A percentile compares a stretch with the other conserved stretches of the same genome.
phyloP scores from a whole-genome alignment of 1,140 invertebrate genomes.

The Helicoverpa zea region DNA sequence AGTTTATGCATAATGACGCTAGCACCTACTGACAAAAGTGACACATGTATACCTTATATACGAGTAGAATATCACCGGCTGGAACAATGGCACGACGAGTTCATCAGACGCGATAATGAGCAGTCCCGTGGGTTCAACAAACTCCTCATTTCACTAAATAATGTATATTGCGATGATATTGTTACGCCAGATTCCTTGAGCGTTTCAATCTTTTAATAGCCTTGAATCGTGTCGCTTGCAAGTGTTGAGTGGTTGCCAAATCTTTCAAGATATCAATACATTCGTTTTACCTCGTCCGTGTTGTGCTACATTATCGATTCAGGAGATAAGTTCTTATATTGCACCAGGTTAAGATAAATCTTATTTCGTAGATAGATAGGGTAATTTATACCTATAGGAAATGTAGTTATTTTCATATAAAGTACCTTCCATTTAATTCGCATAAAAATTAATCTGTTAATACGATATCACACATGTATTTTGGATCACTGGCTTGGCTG shows the following conservation, averaged over 20 bases:
- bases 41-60: constrained; percentile 56
- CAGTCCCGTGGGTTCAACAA: constrained; percentile 84
- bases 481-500: too few relatives aligned
- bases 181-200: constrained; percentile 66
- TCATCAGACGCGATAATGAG: constrained; percentile 84
- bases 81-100: constrained; percentile 81
- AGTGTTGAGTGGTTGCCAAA: constrained; percentile 51
- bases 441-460: too few relatives aligned
- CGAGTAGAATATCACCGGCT: constrained; percentile 67
- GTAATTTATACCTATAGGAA: too few relatives aligned
- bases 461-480: too few relatives aligned
- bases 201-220: constrained; percentile 45
- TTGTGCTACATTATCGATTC: too few relatives aligned
- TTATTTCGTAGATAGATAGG: too few relatives aligned
- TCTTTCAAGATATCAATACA: constrained; percentile 5
- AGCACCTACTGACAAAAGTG: constrained; percentile 28
- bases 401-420: too few relatives aligned
- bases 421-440: too few relatives aligned
- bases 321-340: too few relatives aligned
- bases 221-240: constrained; percentile 46
- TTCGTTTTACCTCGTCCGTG: background rate
- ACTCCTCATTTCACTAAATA: constrained; percentile 81
- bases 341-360: too few relatives aligned
- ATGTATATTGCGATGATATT: constrained; percentile 73
- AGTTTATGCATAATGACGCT: constrained; percentile 11